Evolutionary conservation across 2,113 vertebrate genomes (phyloP).

Genomic region (Petrocephalus microphthalmus): DNA sequence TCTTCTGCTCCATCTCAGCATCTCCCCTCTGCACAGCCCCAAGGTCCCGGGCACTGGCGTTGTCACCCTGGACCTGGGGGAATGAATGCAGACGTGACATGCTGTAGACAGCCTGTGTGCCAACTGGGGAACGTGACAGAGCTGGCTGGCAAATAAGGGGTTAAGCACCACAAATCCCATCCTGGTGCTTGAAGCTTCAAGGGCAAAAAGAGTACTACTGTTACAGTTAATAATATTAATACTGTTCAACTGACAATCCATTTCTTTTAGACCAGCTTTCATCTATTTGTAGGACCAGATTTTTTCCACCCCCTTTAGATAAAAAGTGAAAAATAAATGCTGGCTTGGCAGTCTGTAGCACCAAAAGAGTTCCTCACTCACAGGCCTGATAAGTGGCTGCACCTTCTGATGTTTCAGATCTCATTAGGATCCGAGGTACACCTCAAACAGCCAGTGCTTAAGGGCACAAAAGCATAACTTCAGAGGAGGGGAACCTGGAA

Average conservation of each 20-base stretch:
- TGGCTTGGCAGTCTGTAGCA: background rate
- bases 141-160: no score
- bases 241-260: background rate
- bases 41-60: slow-evolving; percentile 71
- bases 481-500: background rate
- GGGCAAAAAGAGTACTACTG: no score
- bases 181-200: no score
- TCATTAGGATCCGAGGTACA: background rate
- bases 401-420: background rate
- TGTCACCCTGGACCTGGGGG: slow-evolving; percentile 78
- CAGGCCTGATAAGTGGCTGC: background rate
- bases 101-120: background rate
- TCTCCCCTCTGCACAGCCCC: slow-evolving; percentile 86
- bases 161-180: no score
- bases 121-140: background rate
- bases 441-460: background rate
- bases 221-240: no score
- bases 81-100: background rate
- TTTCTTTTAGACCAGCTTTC: background rate
- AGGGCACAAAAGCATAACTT: background rate
- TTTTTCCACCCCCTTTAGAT: background rate
- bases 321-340: background rate
- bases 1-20: slow-evolving; percentile 90
- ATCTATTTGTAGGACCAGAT: no score
- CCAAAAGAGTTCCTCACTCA: background rate